A percentile compares a stretch with the other conserved stretches of the same genome.
Evolutionary conservation across 2,113 vertebrate species (phyloP).

Genomic region (Onychorhynchus coronatus): DNA sequence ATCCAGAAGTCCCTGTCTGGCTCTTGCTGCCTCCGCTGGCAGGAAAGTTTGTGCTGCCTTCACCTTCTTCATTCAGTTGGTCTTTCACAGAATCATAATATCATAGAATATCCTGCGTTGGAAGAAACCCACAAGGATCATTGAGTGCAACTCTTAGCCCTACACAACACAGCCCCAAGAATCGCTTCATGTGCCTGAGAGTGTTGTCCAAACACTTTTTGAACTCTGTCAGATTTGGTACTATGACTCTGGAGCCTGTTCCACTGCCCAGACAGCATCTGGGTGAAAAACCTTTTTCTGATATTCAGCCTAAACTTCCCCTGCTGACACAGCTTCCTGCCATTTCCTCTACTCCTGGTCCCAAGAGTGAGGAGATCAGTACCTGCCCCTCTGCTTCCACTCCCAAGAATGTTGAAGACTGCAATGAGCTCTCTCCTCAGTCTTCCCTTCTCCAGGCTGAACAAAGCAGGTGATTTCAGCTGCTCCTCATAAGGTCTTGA

Average conservation of each 20-base stretch:
- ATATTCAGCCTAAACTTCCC: neutral
- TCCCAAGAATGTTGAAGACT: neutral
- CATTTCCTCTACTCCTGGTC: neutral
- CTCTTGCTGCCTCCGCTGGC: neutral
- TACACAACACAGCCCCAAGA: neutral
- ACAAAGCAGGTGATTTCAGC: neutral
- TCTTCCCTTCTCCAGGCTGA: neutral
- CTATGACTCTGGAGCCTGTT: neutral
- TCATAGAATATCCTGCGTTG: neutral
- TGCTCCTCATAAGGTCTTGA: neutral
- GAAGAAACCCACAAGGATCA: neutral
- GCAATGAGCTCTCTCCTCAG: neutral
- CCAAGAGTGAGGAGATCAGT: neutral
- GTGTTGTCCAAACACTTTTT: neutral
- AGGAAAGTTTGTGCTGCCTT: neutral
- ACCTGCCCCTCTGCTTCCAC: neutral
- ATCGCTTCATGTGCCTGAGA: neutral
- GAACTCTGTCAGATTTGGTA: neutral
- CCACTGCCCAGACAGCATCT: neutral
- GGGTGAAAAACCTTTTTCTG: neutral
- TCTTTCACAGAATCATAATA: neutral
- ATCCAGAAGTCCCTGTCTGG: neutral
- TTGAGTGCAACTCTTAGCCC: neutral
- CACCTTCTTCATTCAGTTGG: fast-evolving
- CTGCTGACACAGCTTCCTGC: neutral